These are phyloP conservation scores for Spodoptera picta DNA, from an alignment of 2,888 invertebrate species.

Conservation along the genomic window DNA sequence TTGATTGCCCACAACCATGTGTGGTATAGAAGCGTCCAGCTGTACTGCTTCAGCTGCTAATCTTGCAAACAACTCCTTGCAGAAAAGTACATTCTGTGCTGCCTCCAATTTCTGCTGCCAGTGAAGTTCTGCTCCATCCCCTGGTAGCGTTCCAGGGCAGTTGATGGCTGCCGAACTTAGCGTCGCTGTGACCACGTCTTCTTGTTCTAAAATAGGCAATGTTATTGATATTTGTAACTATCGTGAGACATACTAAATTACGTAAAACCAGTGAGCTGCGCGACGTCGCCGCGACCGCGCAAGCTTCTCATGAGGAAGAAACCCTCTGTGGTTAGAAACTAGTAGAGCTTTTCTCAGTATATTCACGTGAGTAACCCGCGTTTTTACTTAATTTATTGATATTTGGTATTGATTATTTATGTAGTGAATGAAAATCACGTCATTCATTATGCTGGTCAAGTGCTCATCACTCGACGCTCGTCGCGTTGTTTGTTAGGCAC, in stretches of 20 bases:
- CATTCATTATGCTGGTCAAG: too few species aligned
- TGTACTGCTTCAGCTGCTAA: constrained; percentile 98
- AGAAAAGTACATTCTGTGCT: constrained; percentile 98
- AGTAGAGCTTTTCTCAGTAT: too few species aligned
- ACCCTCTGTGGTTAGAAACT: too few species aligned
- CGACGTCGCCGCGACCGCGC: too few species aligned
- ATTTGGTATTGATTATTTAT: background rate
- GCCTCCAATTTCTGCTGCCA: constrained; percentile 99
- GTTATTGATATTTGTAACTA: background rate
- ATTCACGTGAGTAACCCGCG: too few species aligned
- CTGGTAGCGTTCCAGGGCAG: constrained; percentile 90
- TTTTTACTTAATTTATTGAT: too few species aligned
- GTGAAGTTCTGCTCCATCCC: constrained; percentile 91
- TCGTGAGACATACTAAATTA: too few species aligned
- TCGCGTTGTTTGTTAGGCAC: background rate
- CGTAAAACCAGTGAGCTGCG: too few species aligned
- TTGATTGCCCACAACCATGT: constrained; percentile 98
- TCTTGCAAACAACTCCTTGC: constrained; percentile 98
- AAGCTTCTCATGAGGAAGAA: too few species aligned
- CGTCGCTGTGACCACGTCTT: constrained; percentile 95
- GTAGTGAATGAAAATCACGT: too few species aligned
- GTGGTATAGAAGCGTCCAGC: constrained; percentile 97
- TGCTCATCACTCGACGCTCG: too few species aligned
- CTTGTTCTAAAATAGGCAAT: constrained; percentile 90
- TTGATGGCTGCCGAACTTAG: constrained; percentile 92